Percentiles rank a stretch among this genome's conserved stretches.
Evolutionary conservation across 2,797 vertebrate species (phyloP).

Genomic region (Brachyalestes nurse): DNA sequence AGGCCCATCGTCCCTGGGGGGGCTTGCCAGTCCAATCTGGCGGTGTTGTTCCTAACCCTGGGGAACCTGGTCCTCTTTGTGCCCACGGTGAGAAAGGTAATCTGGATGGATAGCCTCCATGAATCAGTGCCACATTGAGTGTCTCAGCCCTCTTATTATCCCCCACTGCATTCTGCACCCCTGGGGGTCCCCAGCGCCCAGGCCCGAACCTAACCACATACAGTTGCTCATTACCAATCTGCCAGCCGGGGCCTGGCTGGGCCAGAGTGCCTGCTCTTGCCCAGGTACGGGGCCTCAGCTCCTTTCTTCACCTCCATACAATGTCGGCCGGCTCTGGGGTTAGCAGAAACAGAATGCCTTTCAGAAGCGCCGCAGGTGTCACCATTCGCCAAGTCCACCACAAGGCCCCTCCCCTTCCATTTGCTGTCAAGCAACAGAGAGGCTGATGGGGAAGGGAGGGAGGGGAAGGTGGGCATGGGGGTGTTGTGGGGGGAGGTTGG

Average conservation of each 20-base stretch:
- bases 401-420: constrained; percentile 69
- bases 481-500: constrained; percentile 68
- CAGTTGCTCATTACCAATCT: constrained; percentile 85
- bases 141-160: constrained; percentile 86
- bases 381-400: constrained; percentile 80
- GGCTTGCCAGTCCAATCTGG: constrained; percentile 71
- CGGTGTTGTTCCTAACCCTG: constrained; percentile 79
- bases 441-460: constrained; percentile 29
- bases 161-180: constrained; percentile 76
- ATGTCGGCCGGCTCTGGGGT: constrained; percentile 78
- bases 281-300: constrained; percentile 87
- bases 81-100: constrained; percentile 86
- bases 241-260: constrained; percentile 82
- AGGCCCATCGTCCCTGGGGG: constrained; percentile 50
- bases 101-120: constrained; percentile 86
- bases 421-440: constrained; percentile 80
- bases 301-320: constrained; percentile 84
- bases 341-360: constrained; percentile 84
- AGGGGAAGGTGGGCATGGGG: constrained; percentile 55
- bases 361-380: constrained; percentile 89
- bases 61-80: constrained; percentile 83
- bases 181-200: constrained; percentile 40
- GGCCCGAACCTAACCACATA: constrained; percentile 80
- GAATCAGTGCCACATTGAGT: constrained; percentile 88
- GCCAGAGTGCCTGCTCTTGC: constrained; percentile 84